Percentiles rank a stretch among this genome's conserved stretches.
These are phyloP conservation scores for Carettochelys insculpta DNA, from an alignment of 2,113 vertebrate species.

Conservation along the genomic window DNA sequence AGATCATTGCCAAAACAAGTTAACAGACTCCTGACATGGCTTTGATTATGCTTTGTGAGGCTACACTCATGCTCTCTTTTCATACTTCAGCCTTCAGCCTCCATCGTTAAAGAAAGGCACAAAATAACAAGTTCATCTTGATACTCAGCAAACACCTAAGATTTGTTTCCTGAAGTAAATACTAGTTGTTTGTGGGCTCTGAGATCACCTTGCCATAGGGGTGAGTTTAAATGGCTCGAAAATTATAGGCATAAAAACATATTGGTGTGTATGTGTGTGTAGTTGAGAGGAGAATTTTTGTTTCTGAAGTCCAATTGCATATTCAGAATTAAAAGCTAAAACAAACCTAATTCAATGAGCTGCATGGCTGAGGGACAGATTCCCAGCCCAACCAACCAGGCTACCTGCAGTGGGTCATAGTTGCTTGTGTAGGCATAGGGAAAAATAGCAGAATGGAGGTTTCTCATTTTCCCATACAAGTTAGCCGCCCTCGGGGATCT, in stretches of 20 bases:
- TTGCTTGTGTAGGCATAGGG: not conserved
- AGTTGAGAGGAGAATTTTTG: not conserved
- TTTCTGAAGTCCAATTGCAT: not conserved
- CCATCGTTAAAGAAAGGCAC: not conserved
- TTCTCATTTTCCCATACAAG: not conserved
- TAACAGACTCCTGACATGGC: conserved; percentile 14
- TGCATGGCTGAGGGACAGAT: not conserved
- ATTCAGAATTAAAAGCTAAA: not conserved
- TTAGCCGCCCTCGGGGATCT: not conserved
- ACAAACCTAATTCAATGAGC: not conserved
- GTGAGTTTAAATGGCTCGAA: not conserved
- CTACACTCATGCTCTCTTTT: not conserved
- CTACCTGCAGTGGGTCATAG: rapidly evolving
- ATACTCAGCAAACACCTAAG: not conserved
- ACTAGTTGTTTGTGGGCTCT: not conserved
- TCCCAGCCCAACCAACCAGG: not conserved
- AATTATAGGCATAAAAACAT: not conserved
- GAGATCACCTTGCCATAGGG: not conserved
- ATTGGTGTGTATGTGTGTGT: not conserved
- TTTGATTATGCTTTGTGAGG: conserved; percentile 23
- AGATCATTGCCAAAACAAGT: not conserved
- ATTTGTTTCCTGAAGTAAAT: not conserved
- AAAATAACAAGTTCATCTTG: not conserved
- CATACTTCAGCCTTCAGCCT: not conserved
- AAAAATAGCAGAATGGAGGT: not conserved